A percentile compares a stretch with the other conserved stretches of the same genome.
These are phyloP conservation scores for Dipodomys stephensi DNA, from an alignment of 2,113 vertebrate genomes.

Conservation along the genomic window DNA sequence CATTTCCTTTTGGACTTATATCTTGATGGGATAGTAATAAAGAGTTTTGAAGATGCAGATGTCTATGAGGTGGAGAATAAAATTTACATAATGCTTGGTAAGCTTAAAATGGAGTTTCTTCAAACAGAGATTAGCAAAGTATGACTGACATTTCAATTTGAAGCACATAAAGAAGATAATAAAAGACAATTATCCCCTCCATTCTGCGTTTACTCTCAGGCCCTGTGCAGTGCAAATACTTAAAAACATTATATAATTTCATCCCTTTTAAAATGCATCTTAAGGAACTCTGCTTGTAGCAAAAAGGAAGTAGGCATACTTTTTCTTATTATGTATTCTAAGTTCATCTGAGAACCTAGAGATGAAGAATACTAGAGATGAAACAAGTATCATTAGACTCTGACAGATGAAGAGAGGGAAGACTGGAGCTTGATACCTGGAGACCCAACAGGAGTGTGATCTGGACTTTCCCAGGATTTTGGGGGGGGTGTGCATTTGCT, in stretches of 20 bases:
- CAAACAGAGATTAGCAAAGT: neutral
- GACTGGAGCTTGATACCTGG: neutral
- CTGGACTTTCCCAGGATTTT: neutral
- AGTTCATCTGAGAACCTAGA: neutral
- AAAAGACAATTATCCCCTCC: constrained; percentile 5
- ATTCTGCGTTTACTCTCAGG: neutral
- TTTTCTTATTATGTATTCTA: neutral
- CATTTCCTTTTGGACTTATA: neutral
- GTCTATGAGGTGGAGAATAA: neutral
- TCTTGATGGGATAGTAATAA: neutral
- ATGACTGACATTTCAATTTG: neutral
- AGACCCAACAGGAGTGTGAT: neutral
- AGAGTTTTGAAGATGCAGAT: neutral
- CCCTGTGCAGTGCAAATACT: neutral
- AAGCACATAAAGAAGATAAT: neutral
- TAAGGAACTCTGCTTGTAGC: neutral
- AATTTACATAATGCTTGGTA: neutral
- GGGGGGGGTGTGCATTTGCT: neutral
- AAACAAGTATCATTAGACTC: neutral
- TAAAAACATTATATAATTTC: neutral
- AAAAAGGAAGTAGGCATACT: neutral
- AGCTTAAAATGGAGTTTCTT: neutral
- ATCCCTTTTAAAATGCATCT: neutral
- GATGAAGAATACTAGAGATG: neutral
- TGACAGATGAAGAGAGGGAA: neutral